Percentiles rank a stretch among this genome's conserved stretches.
Evolutionary conservation across 2,888 invertebrate species (phyloP).

Genomic region (Pollenia labialis): DNA sequence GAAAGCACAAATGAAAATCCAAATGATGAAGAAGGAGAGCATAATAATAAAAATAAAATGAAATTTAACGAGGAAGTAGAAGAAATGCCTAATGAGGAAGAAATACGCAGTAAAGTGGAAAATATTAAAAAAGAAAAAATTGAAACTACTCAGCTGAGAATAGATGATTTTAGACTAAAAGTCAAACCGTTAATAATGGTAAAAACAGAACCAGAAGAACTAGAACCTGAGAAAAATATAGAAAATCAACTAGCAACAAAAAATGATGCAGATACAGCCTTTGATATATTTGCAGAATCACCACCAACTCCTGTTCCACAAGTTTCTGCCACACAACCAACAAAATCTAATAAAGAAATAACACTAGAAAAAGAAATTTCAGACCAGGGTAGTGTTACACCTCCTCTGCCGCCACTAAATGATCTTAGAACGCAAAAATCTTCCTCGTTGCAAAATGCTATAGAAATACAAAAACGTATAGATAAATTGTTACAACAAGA

Average conservation of each 20-base stretch:
- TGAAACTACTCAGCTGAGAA: constrained; percentile 53
- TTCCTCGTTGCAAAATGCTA: constrained; percentile 72
- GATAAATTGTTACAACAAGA: constrained; percentile 80
- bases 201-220: constrained; percentile 56
- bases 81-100: constrained; percentile 59
- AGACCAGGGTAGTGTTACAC: constrained; percentile 75
- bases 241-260: constrained; percentile 13
- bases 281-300: constrained; percentile 81
- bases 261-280: constrained; percentile 28
- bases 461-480: constrained; percentile 80
- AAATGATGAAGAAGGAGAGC: constrained; percentile 1
- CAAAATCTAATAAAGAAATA: background rate
- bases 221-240: constrained; percentile 20
- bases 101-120: constrained; percentile 64
- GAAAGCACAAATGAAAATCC: constrained; percentile 38
- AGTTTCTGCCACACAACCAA: background rate
- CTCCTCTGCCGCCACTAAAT: constrained; percentile 74
- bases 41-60: background rate
- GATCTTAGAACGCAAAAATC: constrained; percentile 31
- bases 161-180: constrained; percentile 64
- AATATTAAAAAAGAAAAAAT: constrained; percentile 70
- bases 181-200: constrained; percentile 57
- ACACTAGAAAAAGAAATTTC: background rate
- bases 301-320: constrained; percentile 72
- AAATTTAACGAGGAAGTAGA: background rate